Percentiles rank a stretch among this genome's conserved stretches.
Conservation (phyloP, 1,140 invertebrate species). For the Drosophila bipectinata region DNA sequence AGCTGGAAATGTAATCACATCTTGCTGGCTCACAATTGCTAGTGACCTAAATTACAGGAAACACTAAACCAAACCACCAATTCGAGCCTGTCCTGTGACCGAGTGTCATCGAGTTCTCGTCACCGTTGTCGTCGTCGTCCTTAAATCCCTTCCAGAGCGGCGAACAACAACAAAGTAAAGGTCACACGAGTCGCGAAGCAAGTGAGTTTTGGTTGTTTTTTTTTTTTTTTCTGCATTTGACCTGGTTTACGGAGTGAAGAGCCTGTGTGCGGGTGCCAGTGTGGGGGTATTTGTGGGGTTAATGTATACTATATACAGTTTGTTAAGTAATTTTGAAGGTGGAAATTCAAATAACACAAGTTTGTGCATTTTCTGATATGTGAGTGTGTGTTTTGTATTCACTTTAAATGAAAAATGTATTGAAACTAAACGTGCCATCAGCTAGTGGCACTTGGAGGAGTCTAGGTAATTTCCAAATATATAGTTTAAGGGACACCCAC, state of each 20-base stretch:
- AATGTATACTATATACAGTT: conserved; percentile 13
- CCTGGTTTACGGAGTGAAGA: conserved; percentile 31
- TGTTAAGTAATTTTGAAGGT: conserved; percentile 1
- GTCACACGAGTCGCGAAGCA: conserved; percentile 39
- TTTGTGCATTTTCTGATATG: too few relatives aligned
- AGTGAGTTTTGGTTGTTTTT: conserved; percentile 43
- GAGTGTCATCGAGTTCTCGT: neutral
- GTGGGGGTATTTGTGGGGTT: conserved; percentile 14
- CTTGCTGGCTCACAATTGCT: conserved; percentile 37
- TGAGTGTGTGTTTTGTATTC: too few relatives aligned
- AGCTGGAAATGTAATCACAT: conserved; percentile 46
- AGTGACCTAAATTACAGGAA: conserved; percentile 50
- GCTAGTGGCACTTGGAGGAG: too few relatives aligned
- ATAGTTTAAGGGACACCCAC: too few relatives aligned
- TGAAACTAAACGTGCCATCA: too few relatives aligned
- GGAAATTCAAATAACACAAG: too few relatives aligned
- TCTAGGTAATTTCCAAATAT: too few relatives aligned
- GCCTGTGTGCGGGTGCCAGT: neutral
- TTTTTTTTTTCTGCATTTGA: conserved; percentile 33
- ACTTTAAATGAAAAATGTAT: too few relatives aligned
- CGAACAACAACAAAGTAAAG: conserved; percentile 41
- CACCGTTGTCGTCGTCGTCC: conserved; percentile 1
- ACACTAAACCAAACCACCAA: conserved; percentile 15
- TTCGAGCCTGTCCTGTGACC: conserved; percentile 11
- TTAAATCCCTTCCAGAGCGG: conserved; percentile 21